Percentiles rank a stretch among this genome's conserved stretches.
phyloP scores from a whole-genome alignment of 1,140 invertebrate genomes.

The Harlomillsia oculata region DNA sequence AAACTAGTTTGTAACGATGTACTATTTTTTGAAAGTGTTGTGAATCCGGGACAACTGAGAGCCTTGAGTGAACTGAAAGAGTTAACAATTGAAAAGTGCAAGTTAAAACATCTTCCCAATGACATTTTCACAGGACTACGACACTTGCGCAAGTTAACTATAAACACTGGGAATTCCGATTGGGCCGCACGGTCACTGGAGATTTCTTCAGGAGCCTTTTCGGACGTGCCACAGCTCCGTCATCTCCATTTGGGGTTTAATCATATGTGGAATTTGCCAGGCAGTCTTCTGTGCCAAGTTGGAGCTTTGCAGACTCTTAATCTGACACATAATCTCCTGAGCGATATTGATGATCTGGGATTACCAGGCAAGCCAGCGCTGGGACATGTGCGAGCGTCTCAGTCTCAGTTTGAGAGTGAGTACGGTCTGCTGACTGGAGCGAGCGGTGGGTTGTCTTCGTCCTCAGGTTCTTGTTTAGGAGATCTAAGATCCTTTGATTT shows the following conservation, averaged over 20 bases:
- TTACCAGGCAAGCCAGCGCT: slow-evolving; percentile 54
- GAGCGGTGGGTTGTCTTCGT: slow-evolving; percentile 36
- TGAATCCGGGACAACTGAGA: slow-evolving; percentile 40
- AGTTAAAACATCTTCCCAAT: slow-evolving; percentile 60
- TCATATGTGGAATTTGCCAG: slow-evolving; percentile 66
- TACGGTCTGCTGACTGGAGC: slow-evolving; percentile 18
- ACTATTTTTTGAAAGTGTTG: slow-evolving; percentile 63
- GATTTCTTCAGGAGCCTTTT: slow-evolving; percentile 57
- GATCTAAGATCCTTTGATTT: slow-evolving; percentile 60
- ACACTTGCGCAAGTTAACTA: slow-evolving; percentile 54
- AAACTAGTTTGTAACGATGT: slow-evolving; percentile 67
- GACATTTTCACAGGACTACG: slow-evolving; percentile 55
- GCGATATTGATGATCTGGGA: slow-evolving; percentile 60
- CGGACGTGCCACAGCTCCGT: slow-evolving; percentile 55
- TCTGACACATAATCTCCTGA: slow-evolving; percentile 64
- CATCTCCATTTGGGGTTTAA: slow-evolving; percentile 65
- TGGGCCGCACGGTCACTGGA: slow-evolving; percentile 69
- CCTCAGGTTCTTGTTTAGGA: slow-evolving; percentile 35
- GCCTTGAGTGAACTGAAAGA: slow-evolving; percentile 48
- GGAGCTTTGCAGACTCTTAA: slow-evolving; percentile 59
- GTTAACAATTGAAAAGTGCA: slow-evolving; percentile 65
- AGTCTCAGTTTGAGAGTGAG: too few species aligned
- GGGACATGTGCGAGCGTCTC: too few species aligned
- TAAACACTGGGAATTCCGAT: slow-evolving; percentile 67
- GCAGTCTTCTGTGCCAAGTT: slow-evolving; percentile 62